Evolutionary conservation across 1,140 invertebrate genomes (phyloP).

Genomic region (Goniozus legneri): DNA sequence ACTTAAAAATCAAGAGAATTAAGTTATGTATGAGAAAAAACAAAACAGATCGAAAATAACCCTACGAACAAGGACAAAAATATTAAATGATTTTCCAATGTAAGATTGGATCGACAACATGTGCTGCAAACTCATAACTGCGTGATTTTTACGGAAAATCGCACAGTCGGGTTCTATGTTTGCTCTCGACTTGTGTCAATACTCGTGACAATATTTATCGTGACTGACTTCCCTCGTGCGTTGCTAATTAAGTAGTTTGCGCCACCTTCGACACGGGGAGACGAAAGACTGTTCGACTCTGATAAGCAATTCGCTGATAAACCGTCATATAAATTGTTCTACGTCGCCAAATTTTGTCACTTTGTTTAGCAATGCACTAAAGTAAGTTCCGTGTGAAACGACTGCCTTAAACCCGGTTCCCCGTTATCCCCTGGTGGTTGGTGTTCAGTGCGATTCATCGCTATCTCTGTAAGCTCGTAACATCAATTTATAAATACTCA

Average conservation of each 20-base stretch:
- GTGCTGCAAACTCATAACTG: too few relatives aligned
- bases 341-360: conserved; percentile 17
- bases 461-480: conserved; percentile 31
- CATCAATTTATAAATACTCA: too few relatives aligned
- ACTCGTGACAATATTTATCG: neutral
- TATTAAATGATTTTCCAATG: too few relatives aligned
- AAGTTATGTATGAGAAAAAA: too few relatives aligned
- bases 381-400: conserved; percentile 9
- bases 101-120: too few relatives aligned
- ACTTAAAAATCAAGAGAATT: too few relatives aligned
- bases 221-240: neutral
- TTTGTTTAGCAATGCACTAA: conserved; percentile 20
- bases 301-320: conserved; percentile 37
- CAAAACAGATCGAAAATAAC: too few relatives aligned
- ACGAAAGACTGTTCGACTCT: conserved; percentile 11
- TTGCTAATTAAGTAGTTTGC: neutral
- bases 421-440: too few relatives aligned
- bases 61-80: too few relatives aligned
- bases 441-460: conserved; percentile 19
- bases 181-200: neutral
- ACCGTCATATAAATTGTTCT: conserved; percentile 34
- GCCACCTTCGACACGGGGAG: neutral
- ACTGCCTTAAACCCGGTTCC: neutral
- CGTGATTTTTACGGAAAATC: neutral
- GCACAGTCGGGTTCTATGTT: neutral